These are phyloP conservation scores for Catocala fraxini DNA, from an alignment of 2,888 invertebrate species.

Conservation along the genomic window DNA sequence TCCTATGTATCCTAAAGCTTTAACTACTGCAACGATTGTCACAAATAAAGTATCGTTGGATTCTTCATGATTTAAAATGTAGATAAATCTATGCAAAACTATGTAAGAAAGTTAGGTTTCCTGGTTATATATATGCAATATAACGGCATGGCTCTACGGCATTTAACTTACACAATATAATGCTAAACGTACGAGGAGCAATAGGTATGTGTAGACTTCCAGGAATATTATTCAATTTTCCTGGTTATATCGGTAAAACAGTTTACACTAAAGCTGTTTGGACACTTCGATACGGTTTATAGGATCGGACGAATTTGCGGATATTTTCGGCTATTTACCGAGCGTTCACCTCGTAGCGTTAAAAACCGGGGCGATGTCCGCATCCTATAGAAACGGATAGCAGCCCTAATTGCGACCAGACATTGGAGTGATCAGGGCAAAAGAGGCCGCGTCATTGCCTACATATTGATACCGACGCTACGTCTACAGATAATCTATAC, in stretches of 20 bases:
- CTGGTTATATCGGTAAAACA: slow-evolving; percentile 36
- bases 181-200: neutral
- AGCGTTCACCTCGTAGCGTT: slow-evolving; percentile 56
- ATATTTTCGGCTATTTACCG: slow-evolving; percentile 55
- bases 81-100: no score
- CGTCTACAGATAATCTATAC: slow-evolving; percentile 21
- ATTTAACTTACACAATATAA: neutral
- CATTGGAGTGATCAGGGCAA: slow-evolving; percentile 57
- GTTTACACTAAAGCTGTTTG: slow-evolving; percentile 25
- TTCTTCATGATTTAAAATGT: no score
- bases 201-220: neutral
- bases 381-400: slow-evolving; percentile 53
- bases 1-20: no score
- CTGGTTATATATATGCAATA: no score
- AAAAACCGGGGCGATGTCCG: slow-evolving; percentile 60
- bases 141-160: neutral
- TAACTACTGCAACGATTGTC: no score
- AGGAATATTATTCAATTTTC: slow-evolving; percentile 30
- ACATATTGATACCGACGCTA: slow-evolving; percentile 30
- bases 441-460: slow-evolving; percentile 49
- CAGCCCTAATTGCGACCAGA: slow-evolving; percentile 58
- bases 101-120: no score
- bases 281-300: slow-evolving; percentile 39
- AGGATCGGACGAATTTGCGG: slow-evolving; percentile 32
- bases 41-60: no score